phyloP scores from a whole-genome alignment of 1,140 invertebrate genomes.

The Drosophila tristis region DNA sequence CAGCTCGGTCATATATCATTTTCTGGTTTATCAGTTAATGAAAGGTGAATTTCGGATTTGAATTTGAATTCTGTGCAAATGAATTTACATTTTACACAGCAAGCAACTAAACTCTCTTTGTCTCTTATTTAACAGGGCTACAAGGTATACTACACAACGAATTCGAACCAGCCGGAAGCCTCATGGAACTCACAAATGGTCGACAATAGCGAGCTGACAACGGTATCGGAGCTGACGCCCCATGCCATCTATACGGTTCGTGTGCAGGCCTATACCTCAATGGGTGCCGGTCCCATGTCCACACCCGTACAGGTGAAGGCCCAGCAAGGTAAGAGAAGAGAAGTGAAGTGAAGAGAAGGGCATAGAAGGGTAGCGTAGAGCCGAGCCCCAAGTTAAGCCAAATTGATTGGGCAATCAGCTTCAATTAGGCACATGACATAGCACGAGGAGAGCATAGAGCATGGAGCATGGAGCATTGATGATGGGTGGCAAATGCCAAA shows the following conservation, averaged over 20 bases:
- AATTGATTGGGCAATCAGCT: constrained; percentile 71
- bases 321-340: constrained; percentile 91
- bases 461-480: not conserved
- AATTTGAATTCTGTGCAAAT: not conserved
- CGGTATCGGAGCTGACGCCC: constrained; percentile 94
- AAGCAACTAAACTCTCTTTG: not conserved
- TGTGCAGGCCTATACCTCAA: constrained; percentile 95
- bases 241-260: constrained; percentile 96
- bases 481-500: not conserved
- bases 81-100: constrained; percentile 3
- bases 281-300: constrained; percentile 95
- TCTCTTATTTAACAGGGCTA: constrained; percentile 90
- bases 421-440: constrained; percentile 58
- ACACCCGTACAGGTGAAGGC: constrained; percentile 97
- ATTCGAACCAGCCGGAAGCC: constrained; percentile 92
- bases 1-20: constrained; percentile 26
- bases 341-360: no score
- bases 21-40: constrained; percentile 38
- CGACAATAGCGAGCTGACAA: constrained; percentile 96
- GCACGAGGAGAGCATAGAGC: constrained; percentile 11
- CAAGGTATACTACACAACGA: constrained; percentile 98
- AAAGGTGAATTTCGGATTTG: constrained; percentile 34
- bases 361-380: no score
- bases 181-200: constrained; percentile 97
- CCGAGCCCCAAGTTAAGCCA: constrained; percentile 63